A percentile compares a stretch with the other conserved stretches of the same genome.
These are phyloP conservation scores for Pseudorhombus dupliciocellatus DNA, from an alignment of 2,113 vertebrate genomes.

Conservation along the genomic window DNA sequence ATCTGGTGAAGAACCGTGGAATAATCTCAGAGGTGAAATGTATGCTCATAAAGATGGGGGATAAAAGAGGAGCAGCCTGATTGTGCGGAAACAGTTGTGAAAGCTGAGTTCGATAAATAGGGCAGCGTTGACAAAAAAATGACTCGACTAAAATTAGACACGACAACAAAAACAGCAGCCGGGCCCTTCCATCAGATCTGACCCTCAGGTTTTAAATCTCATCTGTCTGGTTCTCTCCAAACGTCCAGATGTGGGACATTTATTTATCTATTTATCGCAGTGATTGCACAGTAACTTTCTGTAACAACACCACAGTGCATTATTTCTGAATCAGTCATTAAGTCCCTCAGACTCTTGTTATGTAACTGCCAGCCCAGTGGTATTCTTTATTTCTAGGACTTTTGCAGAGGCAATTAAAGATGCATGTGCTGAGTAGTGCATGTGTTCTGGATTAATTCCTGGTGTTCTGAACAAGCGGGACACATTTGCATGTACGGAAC, in stretches of 20 bases:
- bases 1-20: neutral
- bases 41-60: neutral
- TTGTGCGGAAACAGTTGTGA: neutral
- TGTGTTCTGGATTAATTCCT: neutral
- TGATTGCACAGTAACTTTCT: no score
- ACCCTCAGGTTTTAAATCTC: neutral
- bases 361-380: neutral
- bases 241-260: neutral
- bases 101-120: no score
- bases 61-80: neutral
- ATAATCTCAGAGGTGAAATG: neutral
- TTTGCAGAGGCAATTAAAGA: neutral
- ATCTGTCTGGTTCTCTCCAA: neutral
- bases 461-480: neutral
- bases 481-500: conserved; percentile 33
- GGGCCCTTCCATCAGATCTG: neutral
- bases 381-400: neutral
- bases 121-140: neutral
- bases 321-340: neutral
- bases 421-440: neutral
- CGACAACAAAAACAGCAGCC: neutral
- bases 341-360: neutral
- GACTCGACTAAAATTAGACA: neutral
- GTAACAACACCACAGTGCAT: neutral
- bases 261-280: neutral